Evolutionary conservation across 2,888 invertebrate species (phyloP).

Genomic region (Xestobium rufovillosum): DNA sequence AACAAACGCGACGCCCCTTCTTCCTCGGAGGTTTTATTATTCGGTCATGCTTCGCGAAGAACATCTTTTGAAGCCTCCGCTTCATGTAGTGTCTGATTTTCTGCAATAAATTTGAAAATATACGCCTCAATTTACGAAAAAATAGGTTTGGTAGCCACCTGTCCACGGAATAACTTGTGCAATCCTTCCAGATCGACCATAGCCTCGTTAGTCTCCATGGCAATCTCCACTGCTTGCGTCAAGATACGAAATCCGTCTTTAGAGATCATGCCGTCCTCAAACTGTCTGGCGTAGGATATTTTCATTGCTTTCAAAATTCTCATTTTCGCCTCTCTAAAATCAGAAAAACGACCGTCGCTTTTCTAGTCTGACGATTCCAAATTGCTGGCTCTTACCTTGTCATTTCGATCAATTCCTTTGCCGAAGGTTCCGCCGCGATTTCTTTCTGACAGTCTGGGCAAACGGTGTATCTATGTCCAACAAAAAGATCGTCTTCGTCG

Average conservation of each 20-base stretch:
- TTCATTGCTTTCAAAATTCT: constrained; percentile 54
- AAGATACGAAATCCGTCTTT: constrained; percentile 50
- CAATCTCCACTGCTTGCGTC: constrained; percentile 48
- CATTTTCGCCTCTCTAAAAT: constrained; percentile 49
- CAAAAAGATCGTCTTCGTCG: constrained; percentile 41
- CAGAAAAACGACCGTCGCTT: background rate
- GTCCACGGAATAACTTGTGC: constrained; percentile 12
- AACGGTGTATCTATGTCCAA: constrained; percentile 46
- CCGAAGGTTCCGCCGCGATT: constrained; percentile 50
- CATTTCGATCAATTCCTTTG: constrained; percentile 53
- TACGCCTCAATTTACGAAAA: no score
- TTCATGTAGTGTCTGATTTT: background rate
- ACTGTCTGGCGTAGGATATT: constrained; percentile 57
- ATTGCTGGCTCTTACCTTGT: constrained; percentile 36
- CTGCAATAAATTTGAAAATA: no score
- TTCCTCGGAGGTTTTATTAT: background rate
- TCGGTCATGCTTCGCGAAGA: background rate
- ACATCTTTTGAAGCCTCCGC: background rate
- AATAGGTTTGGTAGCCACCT: background rate
- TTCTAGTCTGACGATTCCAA: background rate
- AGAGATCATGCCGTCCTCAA: constrained; percentile 54
- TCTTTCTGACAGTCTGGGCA: constrained; percentile 53
- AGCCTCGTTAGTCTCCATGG: constrained; percentile 44
- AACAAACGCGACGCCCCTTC: background rate
- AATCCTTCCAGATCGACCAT: constrained; percentile 39